phyloP scores from a whole-genome alignment of 30 jellyfish, hydroid and myxozoan species.

The Rhopilema esculentum region DNA sequence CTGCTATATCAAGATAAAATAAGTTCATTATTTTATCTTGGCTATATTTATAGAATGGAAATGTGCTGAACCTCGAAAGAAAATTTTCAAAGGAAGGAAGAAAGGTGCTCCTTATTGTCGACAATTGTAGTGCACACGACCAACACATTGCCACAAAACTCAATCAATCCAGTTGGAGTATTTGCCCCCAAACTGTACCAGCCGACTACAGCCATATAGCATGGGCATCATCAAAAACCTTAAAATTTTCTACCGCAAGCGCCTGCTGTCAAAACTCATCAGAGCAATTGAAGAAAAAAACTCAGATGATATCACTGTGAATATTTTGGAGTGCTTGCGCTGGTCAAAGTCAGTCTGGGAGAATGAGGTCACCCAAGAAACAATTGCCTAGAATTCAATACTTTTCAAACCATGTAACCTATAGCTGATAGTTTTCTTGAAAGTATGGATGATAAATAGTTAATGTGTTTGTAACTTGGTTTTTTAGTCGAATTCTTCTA shows the following conservation, averaged over 20 bases:
- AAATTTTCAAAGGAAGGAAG: not conserved
- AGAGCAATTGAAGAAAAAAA: conserved; percentile 30
- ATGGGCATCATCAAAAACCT: conserved; percentile 1
- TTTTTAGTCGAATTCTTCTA: too few relatives aligned
- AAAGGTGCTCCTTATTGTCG: conserved; percentile 12
- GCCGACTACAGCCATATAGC: conserved; percentile 4
- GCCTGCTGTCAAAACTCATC: conserved; percentile 44
- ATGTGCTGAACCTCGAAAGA: too few relatives aligned
- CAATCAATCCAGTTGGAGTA: not conserved
- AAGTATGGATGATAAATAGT: not conserved
- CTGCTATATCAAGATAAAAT: too few relatives aligned
- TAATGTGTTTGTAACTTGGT: not conserved
- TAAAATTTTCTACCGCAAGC: not conserved
- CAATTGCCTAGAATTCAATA: conserved; percentile 13
- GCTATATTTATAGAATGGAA: too few relatives aligned
- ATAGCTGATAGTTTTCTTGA: not conserved
- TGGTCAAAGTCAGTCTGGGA: conserved; percentile 43
- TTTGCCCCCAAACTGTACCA: conserved; percentile 6
- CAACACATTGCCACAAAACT: conserved; percentile 3
- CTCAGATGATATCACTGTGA: not conserved
- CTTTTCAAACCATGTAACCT: not conserved
- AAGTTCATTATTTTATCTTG: too few relatives aligned
- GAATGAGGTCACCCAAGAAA: conserved; percentile 15
- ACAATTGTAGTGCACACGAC: not conserved
- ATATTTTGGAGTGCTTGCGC: conserved; percentile 19